phyloP scores from a whole-genome alignment of 2,888 invertebrate genomes.

The Pandemis heparana region DNA sequence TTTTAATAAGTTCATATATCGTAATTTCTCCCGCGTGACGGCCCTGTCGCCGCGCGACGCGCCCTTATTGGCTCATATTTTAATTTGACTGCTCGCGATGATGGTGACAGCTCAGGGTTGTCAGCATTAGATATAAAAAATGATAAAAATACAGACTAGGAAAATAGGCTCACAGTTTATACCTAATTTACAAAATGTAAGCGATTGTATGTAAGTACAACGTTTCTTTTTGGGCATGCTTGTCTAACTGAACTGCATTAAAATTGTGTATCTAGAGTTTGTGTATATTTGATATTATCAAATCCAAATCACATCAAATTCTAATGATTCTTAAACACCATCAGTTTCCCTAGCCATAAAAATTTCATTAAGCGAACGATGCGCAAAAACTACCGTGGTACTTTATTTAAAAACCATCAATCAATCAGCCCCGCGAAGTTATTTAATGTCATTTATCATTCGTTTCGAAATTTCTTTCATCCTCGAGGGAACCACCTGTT shows the following conservation, averaged over 20 bases:
- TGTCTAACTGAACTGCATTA: too few species aligned
- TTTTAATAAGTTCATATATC: conserved; percentile 84
- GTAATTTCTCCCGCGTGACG: conserved; percentile 77
- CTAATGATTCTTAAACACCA: neutral
- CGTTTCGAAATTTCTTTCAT: conserved; percentile 53
- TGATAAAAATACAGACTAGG: neutral
- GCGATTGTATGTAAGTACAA: too few species aligned
- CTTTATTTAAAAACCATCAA: conserved; percentile 51
- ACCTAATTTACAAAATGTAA: too few species aligned
- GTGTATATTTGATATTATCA: too few species aligned
- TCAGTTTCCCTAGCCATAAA: neutral
- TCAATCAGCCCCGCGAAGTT: conserved; percentile 48
- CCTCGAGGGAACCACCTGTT: conserved; percentile 50
- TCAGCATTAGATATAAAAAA: conserved; percentile 46
- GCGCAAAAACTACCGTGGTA: conserved; percentile 16
- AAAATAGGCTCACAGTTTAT: neutral
- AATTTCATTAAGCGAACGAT: conserved; percentile 12
- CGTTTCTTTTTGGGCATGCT: too few species aligned
- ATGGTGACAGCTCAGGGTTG: conserved; percentile 65
- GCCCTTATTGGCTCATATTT: conserved; percentile 82
- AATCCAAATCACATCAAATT: too few species aligned
- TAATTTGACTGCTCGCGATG: conserved; percentile 77
- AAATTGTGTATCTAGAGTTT: too few species aligned
- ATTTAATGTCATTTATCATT: conserved; percentile 55
- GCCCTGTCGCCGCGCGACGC: conserved; percentile 73